Conservation (phyloP, 2,797 vertebrate genomes). For the Galagoides demidoff region DNA sequence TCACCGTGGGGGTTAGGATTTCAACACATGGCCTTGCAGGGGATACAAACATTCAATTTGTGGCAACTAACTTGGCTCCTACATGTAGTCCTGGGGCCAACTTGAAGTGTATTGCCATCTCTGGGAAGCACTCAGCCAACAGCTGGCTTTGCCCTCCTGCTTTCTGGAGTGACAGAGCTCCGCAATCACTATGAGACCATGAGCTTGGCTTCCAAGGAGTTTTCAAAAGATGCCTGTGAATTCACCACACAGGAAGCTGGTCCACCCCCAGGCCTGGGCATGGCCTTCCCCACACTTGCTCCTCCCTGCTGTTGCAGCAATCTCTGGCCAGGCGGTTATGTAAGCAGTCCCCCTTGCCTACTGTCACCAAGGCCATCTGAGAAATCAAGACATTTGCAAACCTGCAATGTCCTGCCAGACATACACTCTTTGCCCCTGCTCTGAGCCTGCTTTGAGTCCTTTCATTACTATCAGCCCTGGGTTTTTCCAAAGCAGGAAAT, state of each 20-base stretch:
- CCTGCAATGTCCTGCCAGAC: neutral
- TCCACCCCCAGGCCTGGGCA: neutral
- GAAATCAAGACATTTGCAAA: neutral
- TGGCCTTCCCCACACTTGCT: neutral
- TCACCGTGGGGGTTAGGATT: neutral
- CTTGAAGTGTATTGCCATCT: neutral
- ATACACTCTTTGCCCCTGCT: neutral
- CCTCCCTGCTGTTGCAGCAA: neutral
- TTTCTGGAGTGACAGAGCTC: neutral
- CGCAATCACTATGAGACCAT: neutral
- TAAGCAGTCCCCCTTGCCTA: conserved; percentile 29
- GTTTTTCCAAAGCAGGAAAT: neutral
- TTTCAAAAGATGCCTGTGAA: neutral
- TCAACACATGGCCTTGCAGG: neutral
- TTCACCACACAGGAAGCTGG: neutral
- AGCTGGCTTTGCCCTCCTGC: neutral
- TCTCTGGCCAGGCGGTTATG: neutral
- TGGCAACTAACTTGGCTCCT: neutral
- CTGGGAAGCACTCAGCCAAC: neutral
- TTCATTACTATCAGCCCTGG: neutral
- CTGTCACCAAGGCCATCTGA: conserved; percentile 54
- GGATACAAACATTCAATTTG: neutral
- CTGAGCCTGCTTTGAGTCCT: neutral
- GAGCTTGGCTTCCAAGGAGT: neutral
- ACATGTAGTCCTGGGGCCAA: neutral